Evolutionary conservation across 1,140 invertebrate genomes (phyloP).

Genomic region (Telenomus remus): DNA sequence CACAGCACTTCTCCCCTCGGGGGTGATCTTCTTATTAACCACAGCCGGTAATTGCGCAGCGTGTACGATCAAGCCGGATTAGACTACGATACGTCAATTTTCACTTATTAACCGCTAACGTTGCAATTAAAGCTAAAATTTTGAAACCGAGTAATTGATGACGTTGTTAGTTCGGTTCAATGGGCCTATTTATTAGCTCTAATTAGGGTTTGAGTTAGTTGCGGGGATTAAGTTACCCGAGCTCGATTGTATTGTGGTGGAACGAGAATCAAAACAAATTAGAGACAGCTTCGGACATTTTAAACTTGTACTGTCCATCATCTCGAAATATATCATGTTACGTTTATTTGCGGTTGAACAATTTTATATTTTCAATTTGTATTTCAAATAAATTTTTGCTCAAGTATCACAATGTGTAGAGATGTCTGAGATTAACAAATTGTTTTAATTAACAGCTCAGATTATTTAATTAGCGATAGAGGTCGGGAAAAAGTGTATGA

Average conservation of each 20-base stretch:
- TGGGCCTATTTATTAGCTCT: conserved; percentile 36
- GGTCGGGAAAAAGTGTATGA: too few species aligned
- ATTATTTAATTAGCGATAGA: too few species aligned
- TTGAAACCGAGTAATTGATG: conserved; percentile 37
- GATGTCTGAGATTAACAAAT: too few species aligned
- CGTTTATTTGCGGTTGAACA: not conserved
- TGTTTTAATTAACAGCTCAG: too few species aligned
- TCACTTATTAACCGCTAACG: conserved; percentile 46
- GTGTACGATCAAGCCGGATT: conserved; percentile 64
- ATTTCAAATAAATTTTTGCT: too few species aligned
- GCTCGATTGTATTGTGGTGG: conserved; percentile 1
- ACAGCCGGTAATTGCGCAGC: conserved; percentile 64
- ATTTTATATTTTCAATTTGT: too few species aligned
- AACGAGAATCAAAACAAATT: conserved; percentile 11
- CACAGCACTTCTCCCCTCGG: conserved; percentile 20
- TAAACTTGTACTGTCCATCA: too few species aligned
- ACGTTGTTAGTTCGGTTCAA: conserved; percentile 33
- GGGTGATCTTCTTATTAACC: conserved; percentile 70
- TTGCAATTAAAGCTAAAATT: conserved; percentile 38
- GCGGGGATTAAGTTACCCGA: conserved; percentile 30
- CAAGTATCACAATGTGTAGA: too few species aligned
- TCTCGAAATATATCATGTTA: too few species aligned
- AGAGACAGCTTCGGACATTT: too few species aligned
- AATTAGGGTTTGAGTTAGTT: conserved; percentile 43
- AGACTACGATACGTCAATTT: conserved; percentile 61